Percentiles rank a stretch among this genome's conserved stretches.
Evolutionary conservation across 2,888 invertebrate species (phyloP).

Genomic region (Ptychoptera contaminata): DNA sequence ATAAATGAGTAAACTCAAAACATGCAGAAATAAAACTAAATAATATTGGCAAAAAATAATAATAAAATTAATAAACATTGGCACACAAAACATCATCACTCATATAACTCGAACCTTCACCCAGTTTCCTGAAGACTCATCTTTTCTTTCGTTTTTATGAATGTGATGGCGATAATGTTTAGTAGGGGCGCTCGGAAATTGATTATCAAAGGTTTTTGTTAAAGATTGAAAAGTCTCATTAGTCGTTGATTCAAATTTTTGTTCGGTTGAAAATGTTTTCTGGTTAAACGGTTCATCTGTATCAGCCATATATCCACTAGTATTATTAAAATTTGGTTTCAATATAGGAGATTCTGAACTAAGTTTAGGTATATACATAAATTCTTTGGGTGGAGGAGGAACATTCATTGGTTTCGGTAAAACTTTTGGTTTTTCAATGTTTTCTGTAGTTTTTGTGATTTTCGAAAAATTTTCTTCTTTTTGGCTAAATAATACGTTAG

Average conservation of each 20-base stretch:
- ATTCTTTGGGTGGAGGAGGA: neutral
- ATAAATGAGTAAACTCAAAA: neutral
- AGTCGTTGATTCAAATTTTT: conserved; percentile 1
- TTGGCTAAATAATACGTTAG: no score
- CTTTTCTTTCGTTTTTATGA: conserved; percentile 10
- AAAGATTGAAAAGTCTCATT: neutral
- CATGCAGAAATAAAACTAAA: neutral
- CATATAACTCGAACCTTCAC: conserved; percentile 21
- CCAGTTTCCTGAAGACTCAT: conserved; percentile 3
- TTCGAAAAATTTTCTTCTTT: neutral
- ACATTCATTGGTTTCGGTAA: neutral
- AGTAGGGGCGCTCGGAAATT: neutral
- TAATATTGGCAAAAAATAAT: neutral
- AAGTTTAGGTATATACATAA: conserved; percentile 14
- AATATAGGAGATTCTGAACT: conserved; percentile 36
- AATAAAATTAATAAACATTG: neutral
- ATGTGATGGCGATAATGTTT: conserved; percentile 12
- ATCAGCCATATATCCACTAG: conserved; percentile 52
- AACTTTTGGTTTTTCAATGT: conserved; percentile 11
- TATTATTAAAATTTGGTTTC: conserved; percentile 29
- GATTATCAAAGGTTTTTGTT: neutral
- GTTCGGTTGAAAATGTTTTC: neutral
- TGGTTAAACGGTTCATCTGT: conserved; percentile 42
- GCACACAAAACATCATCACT: neutral
- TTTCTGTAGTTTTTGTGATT: conserved; percentile 21